A percentile compares a stretch with the other conserved stretches of the same genome.
These are phyloP conservation scores for Bathynomus jamesi DNA, from an alignment of 1,140 invertebrate genomes.

Conservation along the genomic window DNA sequence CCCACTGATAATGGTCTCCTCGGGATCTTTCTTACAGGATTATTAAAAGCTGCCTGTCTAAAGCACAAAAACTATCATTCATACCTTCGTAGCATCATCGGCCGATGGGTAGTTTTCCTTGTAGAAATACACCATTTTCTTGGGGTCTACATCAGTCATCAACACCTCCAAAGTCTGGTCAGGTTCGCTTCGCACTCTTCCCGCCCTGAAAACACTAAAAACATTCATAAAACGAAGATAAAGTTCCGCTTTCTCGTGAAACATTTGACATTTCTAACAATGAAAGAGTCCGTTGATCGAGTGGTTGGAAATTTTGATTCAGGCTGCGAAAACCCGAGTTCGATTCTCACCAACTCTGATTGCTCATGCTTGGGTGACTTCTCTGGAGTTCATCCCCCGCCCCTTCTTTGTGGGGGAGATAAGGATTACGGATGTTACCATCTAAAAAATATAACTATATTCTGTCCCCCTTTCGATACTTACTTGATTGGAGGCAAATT, in stretches of 20 bases:
- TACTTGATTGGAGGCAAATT: not conserved
- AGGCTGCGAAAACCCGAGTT: not conserved
- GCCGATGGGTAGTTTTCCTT: slow-evolving; percentile 65
- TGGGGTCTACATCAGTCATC: slow-evolving; percentile 81
- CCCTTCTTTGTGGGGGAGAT: not conserved
- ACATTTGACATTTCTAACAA: slow-evolving; percentile 39
- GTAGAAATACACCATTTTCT: slow-evolving; percentile 85
- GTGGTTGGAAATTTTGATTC: not conserved
- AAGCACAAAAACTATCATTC: not conserved
- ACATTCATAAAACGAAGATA: slow-evolving; percentile 39
- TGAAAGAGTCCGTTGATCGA: not conserved
- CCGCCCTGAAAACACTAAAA: not conserved
- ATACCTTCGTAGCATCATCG: slow-evolving; percentile 71
- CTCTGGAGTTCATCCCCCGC: no score
- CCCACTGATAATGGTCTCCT: not conserved
- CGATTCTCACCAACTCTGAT: no score
- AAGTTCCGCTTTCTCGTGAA: not conserved
- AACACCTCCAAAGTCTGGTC: slow-evolving; percentile 92
- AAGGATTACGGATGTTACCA: not conserved
- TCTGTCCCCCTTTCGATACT: not conserved
- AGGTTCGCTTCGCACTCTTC: slow-evolving; percentile 46
- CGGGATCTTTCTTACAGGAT: not conserved
- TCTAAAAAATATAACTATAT: slow-evolving; percentile 5
- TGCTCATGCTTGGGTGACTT: no score
- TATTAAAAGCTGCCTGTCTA: not conserved